Evolutionary conservation across 1,140 invertebrate genomes (phyloP).

Genomic region (Drosophila baimaii): DNA sequence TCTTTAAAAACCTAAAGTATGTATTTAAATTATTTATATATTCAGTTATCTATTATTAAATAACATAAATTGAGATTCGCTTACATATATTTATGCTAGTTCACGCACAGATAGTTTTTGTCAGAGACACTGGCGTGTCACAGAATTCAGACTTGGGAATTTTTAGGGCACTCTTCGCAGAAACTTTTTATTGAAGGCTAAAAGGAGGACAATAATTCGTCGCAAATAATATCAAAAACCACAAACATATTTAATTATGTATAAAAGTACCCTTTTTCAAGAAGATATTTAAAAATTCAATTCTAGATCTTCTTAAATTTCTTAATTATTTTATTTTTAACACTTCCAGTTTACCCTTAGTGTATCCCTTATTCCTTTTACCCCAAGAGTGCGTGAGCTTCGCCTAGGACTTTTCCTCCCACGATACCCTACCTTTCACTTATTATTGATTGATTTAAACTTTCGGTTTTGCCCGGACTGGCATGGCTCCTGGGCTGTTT

Average conservation of each 20-base stretch:
- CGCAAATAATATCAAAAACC: too few relatives aligned
- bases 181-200: neutral
- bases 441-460: constrained; percentile 72
- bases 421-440: constrained; percentile 23
- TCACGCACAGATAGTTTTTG: too few relatives aligned
- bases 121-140: too few relatives aligned
- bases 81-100: too few relatives aligned
- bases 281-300: neutral
- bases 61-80: too few relatives aligned
- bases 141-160: too few relatives aligned
- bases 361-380: too few relatives aligned
- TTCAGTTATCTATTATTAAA: too few relatives aligned
- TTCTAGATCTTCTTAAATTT: neutral
- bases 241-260: neutral
- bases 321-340: neutral
- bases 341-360: neutral
- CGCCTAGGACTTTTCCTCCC: neutral
- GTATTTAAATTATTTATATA: too few relatives aligned
- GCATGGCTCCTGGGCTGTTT: constrained; percentile 48
- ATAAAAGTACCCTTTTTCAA: neutral
- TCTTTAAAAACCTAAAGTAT: too few relatives aligned
- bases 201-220: neutral
- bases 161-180: neutral
- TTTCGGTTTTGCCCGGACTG: constrained; percentile 42
- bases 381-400: neutral